Evolutionary conservation across 2,797 vertebrate genomes (phyloP).

Genomic region (Amphiprion clarkii): DNA sequence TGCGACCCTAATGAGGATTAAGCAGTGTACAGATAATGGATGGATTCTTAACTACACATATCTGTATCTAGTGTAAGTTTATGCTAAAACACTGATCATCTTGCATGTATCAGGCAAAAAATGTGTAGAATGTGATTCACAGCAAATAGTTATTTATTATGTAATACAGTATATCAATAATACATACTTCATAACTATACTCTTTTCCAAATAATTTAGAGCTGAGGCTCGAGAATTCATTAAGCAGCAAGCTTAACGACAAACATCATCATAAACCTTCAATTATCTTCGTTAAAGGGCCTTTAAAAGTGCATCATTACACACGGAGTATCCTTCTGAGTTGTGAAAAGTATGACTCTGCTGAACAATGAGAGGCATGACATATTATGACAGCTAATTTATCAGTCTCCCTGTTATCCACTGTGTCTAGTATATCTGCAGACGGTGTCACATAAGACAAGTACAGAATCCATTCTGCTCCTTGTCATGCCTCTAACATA

Average conservation of each 20-base stretch:
- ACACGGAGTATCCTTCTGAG: slow-evolving; percentile 5
- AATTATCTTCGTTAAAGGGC: slow-evolving; percentile 11
- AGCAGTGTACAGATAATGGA: too few species aligned
- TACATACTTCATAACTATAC: slow-evolving; percentile 39
- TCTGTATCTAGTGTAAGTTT: too few species aligned
- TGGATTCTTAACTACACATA: too few species aligned
- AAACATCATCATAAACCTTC: slow-evolving; percentile 12
- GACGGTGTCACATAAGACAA: slow-evolving; percentile 35
- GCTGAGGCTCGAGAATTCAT: slow-evolving; percentile 30
- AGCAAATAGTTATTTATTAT: not conserved
- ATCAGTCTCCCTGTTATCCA: slow-evolving; percentile 32
- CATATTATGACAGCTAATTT: slow-evolving; percentile 41
- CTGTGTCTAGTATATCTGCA: slow-evolving; percentile 4
- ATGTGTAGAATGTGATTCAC: too few species aligned
- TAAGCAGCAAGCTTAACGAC: slow-evolving; percentile 19
- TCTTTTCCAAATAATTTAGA: slow-evolving; percentile 18
- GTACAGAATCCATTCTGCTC: slow-evolving; percentile 14
- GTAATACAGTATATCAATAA: slow-evolving; percentile 26
- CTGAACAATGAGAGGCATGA: slow-evolving; percentile 33
- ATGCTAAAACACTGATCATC: too few species aligned
- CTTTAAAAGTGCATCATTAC: slow-evolving; percentile 11
- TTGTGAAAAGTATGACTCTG: slow-evolving; percentile 18
- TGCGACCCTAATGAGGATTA: too few species aligned
- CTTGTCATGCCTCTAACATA: slow-evolving; percentile 51
- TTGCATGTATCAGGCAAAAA: not conserved